Evolutionary conservation across 2,797 vertebrate species (phyloP), one percentile per base, ranked within the genome.

Genomic region (Discoglossus pictus): DNA sequence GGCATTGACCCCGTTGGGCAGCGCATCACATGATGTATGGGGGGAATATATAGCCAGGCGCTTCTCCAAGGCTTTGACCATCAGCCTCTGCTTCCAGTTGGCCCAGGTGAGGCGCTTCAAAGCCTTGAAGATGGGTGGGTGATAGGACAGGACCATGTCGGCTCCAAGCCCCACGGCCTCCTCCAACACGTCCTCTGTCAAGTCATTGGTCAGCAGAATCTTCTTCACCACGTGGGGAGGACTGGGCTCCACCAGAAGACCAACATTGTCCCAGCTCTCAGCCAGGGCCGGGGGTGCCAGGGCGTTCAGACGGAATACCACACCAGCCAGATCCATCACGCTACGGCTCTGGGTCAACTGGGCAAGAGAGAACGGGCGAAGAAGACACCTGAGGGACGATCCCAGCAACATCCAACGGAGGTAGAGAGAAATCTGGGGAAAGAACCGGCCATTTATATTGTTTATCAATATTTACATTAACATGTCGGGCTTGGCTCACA

Each of bases 181-280:
- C 4, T 91, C 87, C 93, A 98, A 94, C 69, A 98, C 96, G 0
- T 80, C 78, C 2, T 90, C 86, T 0, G 94, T 98, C 8, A 99
- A 86, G 68, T 99, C 96, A 9, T 94, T 98, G 48, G 96, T 96
- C 1, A 98, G 88, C 65, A 99, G 79, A 69, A 98, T 82, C 2
- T 85, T 93, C 63, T 75, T 84, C 11, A 98, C 78, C 0, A 76
- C 75, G 18, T 91, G 92, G 1, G 88, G 78, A 48, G 88, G 88
- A 52, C 93, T 93, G 0, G 96, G 97, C 75, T 98, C 94, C 7
- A 98, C 91, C 81, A 98, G 80, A 18, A 99, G 78, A 3, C 97
- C 96, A 0, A 99, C 96, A 0, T 98, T 98, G 83, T 99, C 96
- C 96, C 97, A 98, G 2, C 90, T 88, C 76, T 95, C 96, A 0